Base-by-base conservation (phyloP, 64 coral and sea anemone species). In the Orbicella faveolata region DNA sequence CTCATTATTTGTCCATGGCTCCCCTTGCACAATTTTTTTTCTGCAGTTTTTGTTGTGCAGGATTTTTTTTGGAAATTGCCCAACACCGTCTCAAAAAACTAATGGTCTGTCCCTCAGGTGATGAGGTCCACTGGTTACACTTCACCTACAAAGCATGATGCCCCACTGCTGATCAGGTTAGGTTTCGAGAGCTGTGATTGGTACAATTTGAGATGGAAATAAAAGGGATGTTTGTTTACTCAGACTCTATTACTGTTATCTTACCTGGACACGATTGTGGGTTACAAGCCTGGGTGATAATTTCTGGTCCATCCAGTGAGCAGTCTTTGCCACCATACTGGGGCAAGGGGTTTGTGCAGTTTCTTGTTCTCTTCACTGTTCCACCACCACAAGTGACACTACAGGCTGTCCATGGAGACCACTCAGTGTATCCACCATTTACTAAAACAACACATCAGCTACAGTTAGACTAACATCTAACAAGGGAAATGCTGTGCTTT, bases 371-470 rank as follows among this genome's bases (percentile, higher is more conserved):
- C 53, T 89, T 94, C 8, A 94, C 39, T 6, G 78, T 30, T 69
- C 92, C 92, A 41, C 92, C 92, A 0, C 92, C 92, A 63, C 92
- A 94, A 17, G 87, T 89, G 10, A 76, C 89, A 55, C 74, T 94
- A 44, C 92, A 94, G 9, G 74, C 59, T 13, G 83, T 70, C 92
- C 92, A 94, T 2, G 79, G 2, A 77, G 73, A 78, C 92, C 92
- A 94, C 73, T 89, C 92, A 2, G 80, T 89, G 61, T 94, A 94
- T 0, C 92, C 92, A 33, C 92, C 92, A 66, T 89, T 89, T 61
- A 85, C 92, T 94, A 53, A 53, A 19, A 57, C 33, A 52, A 63
- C 81, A 70, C 73, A 54, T 20, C 68, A 66, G 33, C 36, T 20
- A 61, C 9, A 8, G 6, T 34, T 55, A 63, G 79, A 20, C 16